phyloP scores from a whole-genome alignment of 1,140 invertebrate species.

The Andricus grossulariae region DNA sequence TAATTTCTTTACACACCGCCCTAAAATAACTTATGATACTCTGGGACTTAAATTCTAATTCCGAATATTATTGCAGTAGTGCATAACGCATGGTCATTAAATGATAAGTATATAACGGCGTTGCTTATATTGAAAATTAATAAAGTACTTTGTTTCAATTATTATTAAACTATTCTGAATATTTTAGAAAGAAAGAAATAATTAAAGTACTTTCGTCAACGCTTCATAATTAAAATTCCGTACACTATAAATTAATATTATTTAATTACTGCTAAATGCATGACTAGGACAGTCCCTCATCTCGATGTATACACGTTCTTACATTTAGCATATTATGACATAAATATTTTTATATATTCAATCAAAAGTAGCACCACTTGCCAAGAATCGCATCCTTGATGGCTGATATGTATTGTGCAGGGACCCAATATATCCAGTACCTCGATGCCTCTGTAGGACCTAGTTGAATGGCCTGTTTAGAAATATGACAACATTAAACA shows the following conservation, averaged over 20 bases:
- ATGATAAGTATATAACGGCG: not conserved
- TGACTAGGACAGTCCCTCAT: conserved; percentile 31
- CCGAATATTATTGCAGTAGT: not conserved
- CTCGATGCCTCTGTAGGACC: conserved; percentile 92
- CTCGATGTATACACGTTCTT: conserved; percentile 33
- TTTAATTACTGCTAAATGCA: not conserved
- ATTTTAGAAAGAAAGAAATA: not conserved
- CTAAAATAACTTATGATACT: not conserved
- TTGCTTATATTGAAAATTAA: not conserved
- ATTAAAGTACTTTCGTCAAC: not conserved
- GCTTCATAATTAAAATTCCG: not conserved
- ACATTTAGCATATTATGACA: conserved; percentile 11
- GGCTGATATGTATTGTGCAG: conserved; percentile 92
- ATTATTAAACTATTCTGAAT: not conserved
- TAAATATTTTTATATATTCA: conserved; percentile 42
- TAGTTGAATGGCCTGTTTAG: conserved; percentile 85
- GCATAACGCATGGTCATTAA: not conserved
- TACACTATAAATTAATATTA: conserved; percentile 9
- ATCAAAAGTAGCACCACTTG: conserved; percentile 90
- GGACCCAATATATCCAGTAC: conserved; percentile 97
- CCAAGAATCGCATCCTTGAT: conserved; percentile 94
- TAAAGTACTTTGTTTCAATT: not conserved
- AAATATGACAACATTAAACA: conserved; percentile 15
- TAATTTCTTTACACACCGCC: too few relatives aligned
- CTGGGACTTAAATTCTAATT: not conserved